Conservation (phyloP, 2,113 vertebrate genomes). For the Periophthalmodon schlosseri region DNA sequence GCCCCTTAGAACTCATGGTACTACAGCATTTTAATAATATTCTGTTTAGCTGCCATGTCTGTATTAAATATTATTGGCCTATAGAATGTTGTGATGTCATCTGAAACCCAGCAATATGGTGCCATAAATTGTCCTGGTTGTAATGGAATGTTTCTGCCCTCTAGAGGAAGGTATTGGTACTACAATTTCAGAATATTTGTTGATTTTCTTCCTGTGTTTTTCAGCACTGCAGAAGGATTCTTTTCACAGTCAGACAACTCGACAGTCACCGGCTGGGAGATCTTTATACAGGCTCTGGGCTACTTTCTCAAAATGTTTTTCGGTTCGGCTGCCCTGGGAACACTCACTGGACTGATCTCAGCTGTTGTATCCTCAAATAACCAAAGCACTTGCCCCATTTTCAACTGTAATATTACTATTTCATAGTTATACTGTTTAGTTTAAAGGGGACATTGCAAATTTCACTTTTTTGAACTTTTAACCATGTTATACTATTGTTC, state of each 20-base stretch:
- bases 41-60: no score
- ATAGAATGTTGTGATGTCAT: no score
- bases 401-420: background rate
- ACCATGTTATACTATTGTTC: no score
- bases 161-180: constrained; percentile 40
- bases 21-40: no score
- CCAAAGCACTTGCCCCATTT: background rate
- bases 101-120: background rate
- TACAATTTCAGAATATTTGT: constrained; percentile 1
- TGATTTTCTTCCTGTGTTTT: constrained; percentile 21
- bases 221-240: constrained; percentile 96
- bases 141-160: constrained; percentile 50
- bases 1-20: no score
- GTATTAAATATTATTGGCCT: no score
- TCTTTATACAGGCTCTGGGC: constrained; percentile 90
- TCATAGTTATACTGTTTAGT: background rate
- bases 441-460: background rate
- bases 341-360: constrained; percentile 96
- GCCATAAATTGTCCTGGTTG: background rate
- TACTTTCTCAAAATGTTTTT: constrained; percentile 99
- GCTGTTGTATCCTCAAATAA: constrained; percentile 89
- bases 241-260: constrained; percentile 88
- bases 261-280: constrained; percentile 91
- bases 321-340: constrained; percentile 94
- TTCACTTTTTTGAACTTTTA: no score